phyloP scores from a whole-genome alignment of 2,113 vertebrate genomes.

The Diglossa brunneiventris region DNA sequence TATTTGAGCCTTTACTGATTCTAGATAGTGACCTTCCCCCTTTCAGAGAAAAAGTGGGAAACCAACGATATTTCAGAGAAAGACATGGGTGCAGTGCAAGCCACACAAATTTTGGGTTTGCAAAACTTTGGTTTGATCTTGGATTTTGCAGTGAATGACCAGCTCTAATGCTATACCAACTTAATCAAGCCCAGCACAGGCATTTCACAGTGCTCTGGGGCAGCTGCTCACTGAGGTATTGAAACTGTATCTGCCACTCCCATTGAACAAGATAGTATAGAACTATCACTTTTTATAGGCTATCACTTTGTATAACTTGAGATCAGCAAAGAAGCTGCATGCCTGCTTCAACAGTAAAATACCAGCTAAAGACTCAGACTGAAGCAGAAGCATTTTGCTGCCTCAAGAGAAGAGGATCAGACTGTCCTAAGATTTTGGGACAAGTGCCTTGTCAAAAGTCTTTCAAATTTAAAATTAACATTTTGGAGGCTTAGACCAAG shows the following conservation, averaged over 20 bases:
- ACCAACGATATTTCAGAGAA: not conserved
- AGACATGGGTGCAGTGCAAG: not conserved
- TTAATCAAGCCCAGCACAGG: not conserved
- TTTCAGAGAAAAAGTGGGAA: not conserved
- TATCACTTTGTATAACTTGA: not conserved
- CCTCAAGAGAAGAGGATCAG: not conserved
- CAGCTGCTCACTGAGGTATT: not conserved
- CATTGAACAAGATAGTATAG: not conserved
- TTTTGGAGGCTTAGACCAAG: not conserved
- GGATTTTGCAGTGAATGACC: not conserved
- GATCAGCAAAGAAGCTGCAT: not conserved
- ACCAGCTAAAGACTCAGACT: not conserved
- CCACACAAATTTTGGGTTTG: not conserved
- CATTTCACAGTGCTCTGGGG: not conserved
- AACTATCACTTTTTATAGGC: not conserved
- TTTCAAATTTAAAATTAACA: not conserved
- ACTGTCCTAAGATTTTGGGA: not conserved
- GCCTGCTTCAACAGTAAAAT: not conserved
- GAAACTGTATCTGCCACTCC: not conserved
- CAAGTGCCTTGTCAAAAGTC: not conserved
- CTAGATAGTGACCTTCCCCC: not conserved
- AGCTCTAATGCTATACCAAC: not conserved
- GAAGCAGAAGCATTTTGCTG: not conserved
- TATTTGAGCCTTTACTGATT: not conserved
- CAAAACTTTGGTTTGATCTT: not conserved